Percentiles rank a stretch among this genome's conserved stretches.
Evolutionary conservation across 2,113 vertebrate species (phyloP).

Genomic region (Pluvialis apricaria): DNA sequence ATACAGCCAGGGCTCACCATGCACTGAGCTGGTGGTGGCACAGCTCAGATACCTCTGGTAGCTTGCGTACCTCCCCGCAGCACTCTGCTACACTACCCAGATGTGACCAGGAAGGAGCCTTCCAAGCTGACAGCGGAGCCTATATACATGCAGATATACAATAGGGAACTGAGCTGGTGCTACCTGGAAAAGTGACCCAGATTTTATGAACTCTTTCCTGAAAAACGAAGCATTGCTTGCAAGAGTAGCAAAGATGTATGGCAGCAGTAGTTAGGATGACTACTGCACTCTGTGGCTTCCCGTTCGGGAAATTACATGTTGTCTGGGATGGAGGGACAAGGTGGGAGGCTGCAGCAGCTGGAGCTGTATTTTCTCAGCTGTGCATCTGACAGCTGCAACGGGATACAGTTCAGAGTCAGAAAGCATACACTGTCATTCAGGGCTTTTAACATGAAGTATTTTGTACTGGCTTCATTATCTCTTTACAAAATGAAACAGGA

Average conservation of each 20-base stretch:
- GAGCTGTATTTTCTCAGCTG: conserved; percentile 48
- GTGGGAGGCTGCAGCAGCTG: conserved; percentile 49
- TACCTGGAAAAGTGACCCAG: not conserved
- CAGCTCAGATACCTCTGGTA: not conserved
- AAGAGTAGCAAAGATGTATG: not conserved
- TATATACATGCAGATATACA: not conserved
- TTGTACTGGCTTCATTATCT: not conserved
- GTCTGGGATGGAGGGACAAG: conserved; percentile 23
- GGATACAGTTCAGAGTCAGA: not conserved
- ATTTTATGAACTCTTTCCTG: not conserved
- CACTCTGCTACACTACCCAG: rapidly evolving
- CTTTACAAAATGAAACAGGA: not conserved
- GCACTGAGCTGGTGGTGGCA: not conserved
- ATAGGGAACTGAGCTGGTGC: not conserved
- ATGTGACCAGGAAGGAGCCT: not conserved
- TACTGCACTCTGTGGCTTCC: not conserved
- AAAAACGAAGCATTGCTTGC: not conserved
- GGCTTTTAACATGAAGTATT: not conserved
- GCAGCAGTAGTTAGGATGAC: not conserved
- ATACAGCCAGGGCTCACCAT: rapidly evolving
- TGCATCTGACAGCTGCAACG: conserved; percentile 44
- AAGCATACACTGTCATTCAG: not conserved
- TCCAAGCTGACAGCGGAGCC: rapidly evolving
- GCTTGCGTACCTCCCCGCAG: rapidly evolving
- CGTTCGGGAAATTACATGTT: conserved; percentile 55